Base-by-base conservation (phyloP, 2,113 vertebrate genomes). In the Corydoras maculifer region DNA sequence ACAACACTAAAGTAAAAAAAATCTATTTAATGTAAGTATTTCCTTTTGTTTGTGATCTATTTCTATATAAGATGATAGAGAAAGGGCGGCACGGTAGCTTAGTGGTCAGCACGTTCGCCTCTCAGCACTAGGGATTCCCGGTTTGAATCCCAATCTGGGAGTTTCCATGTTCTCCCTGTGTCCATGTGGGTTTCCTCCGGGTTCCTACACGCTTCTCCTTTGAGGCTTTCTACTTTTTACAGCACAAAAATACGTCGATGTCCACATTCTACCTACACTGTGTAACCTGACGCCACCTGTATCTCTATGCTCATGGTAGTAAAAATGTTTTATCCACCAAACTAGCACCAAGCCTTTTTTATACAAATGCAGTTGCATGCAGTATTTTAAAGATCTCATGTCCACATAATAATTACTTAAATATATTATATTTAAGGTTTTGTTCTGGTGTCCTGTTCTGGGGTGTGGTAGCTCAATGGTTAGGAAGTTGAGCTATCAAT, bases 231-330 rank as follows among this genome's bases (percentile, higher is more conserved):
- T 79, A 88, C 74, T 91, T 91, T 68, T 70, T 89, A 55, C 74
- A 84, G 69, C 85, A 87, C 65, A 83, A 80, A 51, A 85, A 90
- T 61, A 49, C 54, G 57, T 79, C 80, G 0, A 5, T 89, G 72
- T 90, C 90, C 31, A 86, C 79, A 12, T 90, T 90, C 82, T 91
- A 85, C 82, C 77, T 91, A 65, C 90, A 91, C 77, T 91, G 90
- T 48, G 35, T 73, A 74, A 87, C 86, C 67, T 79, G 90, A 72
- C 62, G 64, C 80, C 25, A 9, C 58, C 83, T 74, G 73, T 11
- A 3, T 0, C 2, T 2, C 35, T 51, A 25, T 89, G 54, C 0
- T 75, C 62, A 85, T 87, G 62, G 89, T 90, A 81, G 84, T 76
- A 78, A 65, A 43, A 10, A 10, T 8, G 9, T 35, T 50, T 9